Percentiles rank a stretch among this genome's conserved stretches.
These are phyloP conservation scores for Sebastes taczanowskii DNA, from an alignment of 2,797 vertebrate genomes.

Conservation along the genomic window DNA sequence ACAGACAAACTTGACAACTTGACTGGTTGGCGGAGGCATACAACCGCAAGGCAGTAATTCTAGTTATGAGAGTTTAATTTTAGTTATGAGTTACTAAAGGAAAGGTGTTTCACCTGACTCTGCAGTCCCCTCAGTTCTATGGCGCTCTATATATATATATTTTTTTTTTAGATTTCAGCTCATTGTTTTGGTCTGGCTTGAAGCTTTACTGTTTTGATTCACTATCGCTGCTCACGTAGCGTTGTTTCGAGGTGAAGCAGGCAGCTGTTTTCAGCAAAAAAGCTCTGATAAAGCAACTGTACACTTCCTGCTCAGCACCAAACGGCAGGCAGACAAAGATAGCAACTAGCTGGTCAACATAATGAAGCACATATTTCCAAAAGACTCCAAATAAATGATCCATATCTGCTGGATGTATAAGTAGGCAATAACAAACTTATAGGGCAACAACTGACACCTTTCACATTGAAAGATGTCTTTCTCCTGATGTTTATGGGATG, in stretches of 20 bases:
- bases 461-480: neutral
- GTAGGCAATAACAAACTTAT: neutral
- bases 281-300: neutral
- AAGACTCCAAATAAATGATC: neutral
- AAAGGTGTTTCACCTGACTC: neutral
- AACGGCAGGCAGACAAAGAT: neutral
- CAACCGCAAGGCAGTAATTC: no score
- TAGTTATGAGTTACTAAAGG: no score
- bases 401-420: neutral
- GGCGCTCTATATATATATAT: neutral
- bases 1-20: no score
- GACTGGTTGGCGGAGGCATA: no score
- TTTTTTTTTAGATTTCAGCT: neutral
- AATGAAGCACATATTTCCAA: neutral
- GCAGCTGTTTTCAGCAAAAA: neutral
- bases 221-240: neutral
- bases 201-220: neutral
- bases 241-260: neutral
- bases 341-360: neutral
- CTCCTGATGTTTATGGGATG: neutral
- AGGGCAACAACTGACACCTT: neutral
- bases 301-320: neutral
- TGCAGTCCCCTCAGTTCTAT: neutral
- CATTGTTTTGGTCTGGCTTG: neutral
- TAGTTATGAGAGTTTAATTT: no score